phyloP scores from a whole-genome alignment of 92 coral and sea anemone species.

The Parazoanthus atlanticus region DNA sequence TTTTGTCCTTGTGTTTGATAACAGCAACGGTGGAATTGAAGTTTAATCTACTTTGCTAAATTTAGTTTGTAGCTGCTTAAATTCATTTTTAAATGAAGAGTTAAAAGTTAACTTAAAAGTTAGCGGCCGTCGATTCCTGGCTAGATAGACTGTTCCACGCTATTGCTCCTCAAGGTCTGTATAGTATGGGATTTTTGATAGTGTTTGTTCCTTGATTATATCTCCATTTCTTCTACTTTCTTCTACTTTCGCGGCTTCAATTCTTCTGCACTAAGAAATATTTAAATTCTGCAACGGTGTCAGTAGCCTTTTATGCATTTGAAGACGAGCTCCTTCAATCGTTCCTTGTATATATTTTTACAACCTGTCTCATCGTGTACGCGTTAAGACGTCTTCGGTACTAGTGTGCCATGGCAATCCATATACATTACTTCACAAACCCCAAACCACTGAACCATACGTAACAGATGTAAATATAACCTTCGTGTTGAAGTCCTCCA shows the following conservation, averaged over 20 bases:
- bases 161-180: no score
- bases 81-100: no score
- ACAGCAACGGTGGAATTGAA: no score
- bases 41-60: no score
- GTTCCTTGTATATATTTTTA: not conserved
- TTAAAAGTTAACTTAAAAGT: no score
- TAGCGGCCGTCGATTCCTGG: no score
- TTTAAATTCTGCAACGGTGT: not conserved
- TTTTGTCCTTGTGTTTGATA: no score
- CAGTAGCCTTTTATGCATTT: not conserved
- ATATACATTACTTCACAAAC: not conserved
- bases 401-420: conserved; percentile 24
- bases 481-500: no score
- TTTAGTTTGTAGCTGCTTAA: no score
- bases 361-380: not conserved
- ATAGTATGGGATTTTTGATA: no score
- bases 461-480: not conserved
- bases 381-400: not conserved
- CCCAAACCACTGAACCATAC: not conserved
- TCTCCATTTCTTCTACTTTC: not conserved
- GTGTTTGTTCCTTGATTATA: not conserved
- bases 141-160: no score
- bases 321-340: not conserved
- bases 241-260: not conserved
- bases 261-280: not conserved